Percentiles rank a stretch among this genome's conserved stretches.
These are phyloP conservation scores for Sceloporus undulatus DNA, from an alignment of 2,113 vertebrate species.

Conservation along the genomic window DNA sequence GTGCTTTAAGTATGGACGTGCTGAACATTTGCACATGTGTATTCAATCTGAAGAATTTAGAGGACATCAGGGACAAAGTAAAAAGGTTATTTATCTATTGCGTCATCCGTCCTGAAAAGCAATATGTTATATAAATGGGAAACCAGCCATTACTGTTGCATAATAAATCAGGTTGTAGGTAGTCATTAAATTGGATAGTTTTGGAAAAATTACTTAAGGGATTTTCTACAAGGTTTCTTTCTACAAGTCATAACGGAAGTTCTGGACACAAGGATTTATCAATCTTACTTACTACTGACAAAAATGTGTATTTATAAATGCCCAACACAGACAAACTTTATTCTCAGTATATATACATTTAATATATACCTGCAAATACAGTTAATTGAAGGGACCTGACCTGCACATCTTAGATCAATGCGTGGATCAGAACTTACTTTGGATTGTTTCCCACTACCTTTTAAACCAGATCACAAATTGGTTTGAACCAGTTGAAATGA, in stretches of 20 bases:
- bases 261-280: neutral
- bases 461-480: too few relatives aligned
- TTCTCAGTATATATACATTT: neutral
- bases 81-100: conserved; percentile 6
- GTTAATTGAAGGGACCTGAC: neutral
- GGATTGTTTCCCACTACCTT: too few relatives aligned
- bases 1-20: neutral
- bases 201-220: neutral
- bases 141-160: conserved; percentile 10
- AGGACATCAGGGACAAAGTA: neutral
- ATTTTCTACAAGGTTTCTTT: neutral
- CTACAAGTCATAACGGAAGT: neutral
- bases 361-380: neutral
- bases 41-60: conserved; percentile 1
- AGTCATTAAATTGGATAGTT: conserved; percentile 10
- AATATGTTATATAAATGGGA: conserved; percentile 29
- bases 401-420: neutral
- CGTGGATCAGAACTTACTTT: neutral
- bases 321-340: neutral
- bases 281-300: neutral
- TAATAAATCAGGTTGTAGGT: conserved; percentile 19
- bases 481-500: too few relatives aligned
- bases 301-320: neutral
- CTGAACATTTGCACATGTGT: neutral
- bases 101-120: conserved; percentile 23